Base-by-base conservation (phyloP, 1,140 invertebrate species). In the Saccostrea glomerata region DNA sequence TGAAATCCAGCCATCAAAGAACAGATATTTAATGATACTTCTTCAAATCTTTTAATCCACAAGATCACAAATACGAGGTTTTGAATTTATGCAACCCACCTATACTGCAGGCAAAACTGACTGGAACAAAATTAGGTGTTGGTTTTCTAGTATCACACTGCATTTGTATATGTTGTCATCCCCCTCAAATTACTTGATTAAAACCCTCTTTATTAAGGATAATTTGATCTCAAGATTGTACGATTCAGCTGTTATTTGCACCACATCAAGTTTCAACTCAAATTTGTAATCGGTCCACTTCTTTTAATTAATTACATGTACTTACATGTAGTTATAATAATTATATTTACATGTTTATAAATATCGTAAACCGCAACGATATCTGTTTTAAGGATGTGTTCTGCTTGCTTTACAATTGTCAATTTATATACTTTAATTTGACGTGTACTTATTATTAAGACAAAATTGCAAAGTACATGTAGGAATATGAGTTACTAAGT, bases 61-160 rank as follows among this genome's bases (percentile, higher is more conserved):
- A 47, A 63, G 58, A 63, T 63, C 15, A 63, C 58, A 17, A 63
- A 63, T 20, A 20, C 6, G 5, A 63, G n/a, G 58, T 63, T n/a
- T 63, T 63, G 58, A 63, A 63, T n/a, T 63, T 63, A 63, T n/a
- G 58, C 6, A 63, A 63, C 58, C 58, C 58, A 63, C 58, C 58
- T 17, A 63, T 15, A 63, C 58, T 17, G 17, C n/a, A 13, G 58
- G 58, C 58, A 63, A 20, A 63, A 17, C n/a, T 63, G 58, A n/a
- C 58, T 63, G n/a, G 17, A n/a, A 63, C 58, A 63, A 17, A 63
- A 63, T 17, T 20, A 17, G n/a, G 17, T 63, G n/a, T 20, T 63
- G 58, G n/a, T 17, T 63, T 63, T 63, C n/a, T 63, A 20, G 58
- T 17, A 17, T 17, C 13, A 60, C 15, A 60, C 20, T 60, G 13